Evolutionary conservation across 2,888 invertebrate species (phyloP).

Genomic region (Petrophora chlorosata): DNA sequence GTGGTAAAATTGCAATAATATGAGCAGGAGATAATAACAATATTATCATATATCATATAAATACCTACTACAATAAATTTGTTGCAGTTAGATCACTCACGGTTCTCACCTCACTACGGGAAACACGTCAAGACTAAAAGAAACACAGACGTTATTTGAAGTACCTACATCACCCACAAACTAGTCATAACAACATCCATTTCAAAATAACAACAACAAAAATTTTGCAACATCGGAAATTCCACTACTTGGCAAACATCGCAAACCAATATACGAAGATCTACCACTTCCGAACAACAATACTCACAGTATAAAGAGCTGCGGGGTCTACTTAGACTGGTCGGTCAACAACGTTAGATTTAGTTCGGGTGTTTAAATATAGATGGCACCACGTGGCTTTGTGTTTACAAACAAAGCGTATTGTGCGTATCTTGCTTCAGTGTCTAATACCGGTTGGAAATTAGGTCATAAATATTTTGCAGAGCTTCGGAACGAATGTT

Average conservation of each 20-base stretch:
- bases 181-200: constrained; percentile 9
- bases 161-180: no score
- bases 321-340: constrained; percentile 26
- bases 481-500: no score
- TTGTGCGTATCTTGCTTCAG: constrained; percentile 8
- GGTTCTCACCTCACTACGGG: no score
- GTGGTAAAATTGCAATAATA: no score
- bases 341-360: constrained; percentile 36
- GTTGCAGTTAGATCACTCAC: no score
- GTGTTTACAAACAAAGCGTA: constrained; percentile 41
- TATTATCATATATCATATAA: no score
- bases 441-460: no score
- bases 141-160: no score
- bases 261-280: constrained; percentile 12
- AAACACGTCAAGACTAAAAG: no score
- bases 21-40: no score
- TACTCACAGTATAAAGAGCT: constrained; percentile 3
- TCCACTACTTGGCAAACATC: neutral
- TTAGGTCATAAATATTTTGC: no score
- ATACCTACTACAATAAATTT: no score
- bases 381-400: constrained; percentile 43
- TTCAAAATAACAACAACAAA: constrained; percentile 6
- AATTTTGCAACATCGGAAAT: constrained; percentile 13
- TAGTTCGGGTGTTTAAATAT: constrained; percentile 14
- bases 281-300: constrained; percentile 8